Evolutionary conservation across 2,113 vertebrate species (phyloP), one percentile per base, ranked within the genome.

Genomic region (Gobius niger): DNA sequence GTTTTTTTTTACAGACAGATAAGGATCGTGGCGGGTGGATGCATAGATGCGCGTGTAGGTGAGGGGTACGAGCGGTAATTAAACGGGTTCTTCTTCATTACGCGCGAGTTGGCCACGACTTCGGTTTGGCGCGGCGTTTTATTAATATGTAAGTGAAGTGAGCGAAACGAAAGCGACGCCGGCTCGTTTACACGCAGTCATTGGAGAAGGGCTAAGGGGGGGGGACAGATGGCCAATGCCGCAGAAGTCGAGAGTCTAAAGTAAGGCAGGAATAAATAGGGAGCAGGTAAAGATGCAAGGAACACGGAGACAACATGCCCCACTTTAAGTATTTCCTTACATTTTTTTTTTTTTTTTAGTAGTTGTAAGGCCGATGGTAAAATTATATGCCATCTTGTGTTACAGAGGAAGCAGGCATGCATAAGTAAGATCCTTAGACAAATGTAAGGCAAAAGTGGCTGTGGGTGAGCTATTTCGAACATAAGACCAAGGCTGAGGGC

Each of bases 151-250:
- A 41, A 65, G 77, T 56, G 16, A 60, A 62, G 57, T 11, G 50
- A 63, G 67, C 67, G 68, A 73, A 69, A 77, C 47, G 51, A 47
- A 73, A 63, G 78, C 67, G 15, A 63, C 41, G 46, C 72, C 75
- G 52, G 80, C 79, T 81, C 71, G 64, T 83, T 81, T 75, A 52
- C 80, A 62, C 14, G 14, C 15, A 40, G 85, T 63, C 68, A 82
- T 72, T 57, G 64, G 83, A 88, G 78, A 47, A 47, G 50, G 72
- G 47, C 68, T 66, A 60, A 77, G 52, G 57, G 56, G 44, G 51
- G 66, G 24, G 24, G 24, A 67, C 60, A 77, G 71, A 78, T 63
- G 77, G 69, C 10, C 68, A 16, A 62, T 24, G 11, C 18, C 67
- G 14, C 9, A 19, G 49, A 46, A 46, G n/a, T 24, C 57, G n/a